These are phyloP conservation scores for Brachionus rubens DNA, from an alignment of 1,140 invertebrate genomes.

Conservation along the genomic window DNA sequence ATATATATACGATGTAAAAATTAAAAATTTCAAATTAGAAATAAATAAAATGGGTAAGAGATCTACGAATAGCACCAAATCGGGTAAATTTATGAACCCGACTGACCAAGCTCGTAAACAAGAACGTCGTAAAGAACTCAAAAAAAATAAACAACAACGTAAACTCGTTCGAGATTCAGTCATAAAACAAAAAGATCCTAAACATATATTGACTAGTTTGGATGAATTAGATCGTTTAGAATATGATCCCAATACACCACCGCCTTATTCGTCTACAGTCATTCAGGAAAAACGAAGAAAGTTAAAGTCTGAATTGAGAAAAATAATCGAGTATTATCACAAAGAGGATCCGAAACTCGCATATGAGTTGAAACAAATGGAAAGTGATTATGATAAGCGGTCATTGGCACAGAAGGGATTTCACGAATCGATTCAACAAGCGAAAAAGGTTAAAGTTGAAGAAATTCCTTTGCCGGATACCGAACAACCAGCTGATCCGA, in stretches of 20 bases:
- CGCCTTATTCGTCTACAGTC: constrained; percentile 87
- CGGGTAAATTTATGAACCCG: constrained; percentile 99
- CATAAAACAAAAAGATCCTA: constrained; percentile 94
- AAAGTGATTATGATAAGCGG: constrained; percentile 81
- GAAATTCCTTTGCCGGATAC: constrained; percentile 43
- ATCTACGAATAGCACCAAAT: constrained; percentile 96
- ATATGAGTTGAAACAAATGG: constrained; percentile 80
- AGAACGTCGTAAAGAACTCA: constrained; percentile 90
- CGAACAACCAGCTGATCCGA: neutral
- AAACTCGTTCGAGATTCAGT: constrained; percentile 90
- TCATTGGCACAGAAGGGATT: neutral
- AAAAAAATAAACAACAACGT: constrained; percentile 94
- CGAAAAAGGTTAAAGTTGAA: constrained; percentile 38
- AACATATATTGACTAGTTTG: constrained; percentile 86
- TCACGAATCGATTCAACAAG: constrained; percentile 33
- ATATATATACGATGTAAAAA: neutral
- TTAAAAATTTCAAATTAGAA: neutral
- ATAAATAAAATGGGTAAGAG: constrained; percentile 74
- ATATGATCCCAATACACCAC: constrained; percentile 87
- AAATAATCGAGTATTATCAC: constrained; percentile 90
- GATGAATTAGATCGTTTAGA: constrained; percentile 98
- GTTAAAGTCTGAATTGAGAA: constrained; percentile 85
- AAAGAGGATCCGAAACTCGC: constrained; percentile 94
- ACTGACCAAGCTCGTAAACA: constrained; percentile 98
- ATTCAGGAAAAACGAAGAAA: constrained; percentile 93